phyloP scores from a whole-genome alignment of 2,888 invertebrate genomes.

The Ichneumoninae sp. region DNA sequence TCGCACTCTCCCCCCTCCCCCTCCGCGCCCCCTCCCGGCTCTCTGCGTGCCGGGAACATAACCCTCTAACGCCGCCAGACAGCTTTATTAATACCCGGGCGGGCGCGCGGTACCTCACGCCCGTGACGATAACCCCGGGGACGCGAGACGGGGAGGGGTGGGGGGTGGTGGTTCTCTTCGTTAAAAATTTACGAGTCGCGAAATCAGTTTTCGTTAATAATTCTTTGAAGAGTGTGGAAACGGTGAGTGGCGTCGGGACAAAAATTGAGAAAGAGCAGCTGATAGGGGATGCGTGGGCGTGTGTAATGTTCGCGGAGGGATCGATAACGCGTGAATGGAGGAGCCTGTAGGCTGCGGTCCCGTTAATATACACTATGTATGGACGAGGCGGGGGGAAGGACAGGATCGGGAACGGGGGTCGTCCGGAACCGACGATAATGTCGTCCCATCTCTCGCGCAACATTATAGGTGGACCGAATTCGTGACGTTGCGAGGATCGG shows the following conservation, averaged over 20 bases:
- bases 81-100: conserved; percentile 68
- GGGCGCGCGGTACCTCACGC: conserved; percentile 39
- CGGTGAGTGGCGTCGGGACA: conserved; percentile 16
- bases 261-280: conserved; percentile 62
- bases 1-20: conserved; percentile 58
- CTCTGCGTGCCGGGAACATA: conserved; percentile 46
- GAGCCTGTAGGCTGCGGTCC: conserved; percentile 24
- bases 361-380: conserved; percentile 13
- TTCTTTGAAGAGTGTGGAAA: conserved; percentile 40
- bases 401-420: conserved; percentile 1
- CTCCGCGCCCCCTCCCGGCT: conserved; percentile 43
- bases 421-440: conserved; percentile 41
- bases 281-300: conserved; percentile 65
- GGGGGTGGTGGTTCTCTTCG: conserved; percentile 36
- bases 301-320: conserved; percentile 13
- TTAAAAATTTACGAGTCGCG: conserved; percentile 66
- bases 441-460: conserved; percentile 28
- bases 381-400: background rate
- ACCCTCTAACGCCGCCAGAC: conserved; percentile 54
- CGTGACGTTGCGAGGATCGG: conserved; percentile 34
- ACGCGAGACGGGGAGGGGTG: conserved; percentile 18
- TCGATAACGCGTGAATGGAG: conserved; percentile 48
- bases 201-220: conserved; percentile 60
- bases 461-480: conserved; percentile 25
- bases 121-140: conserved; percentile 58